These are phyloP conservation scores for Lethocerus indicus DNA, from an alignment of 1,140 invertebrate species.

Conservation along the genomic window DNA sequence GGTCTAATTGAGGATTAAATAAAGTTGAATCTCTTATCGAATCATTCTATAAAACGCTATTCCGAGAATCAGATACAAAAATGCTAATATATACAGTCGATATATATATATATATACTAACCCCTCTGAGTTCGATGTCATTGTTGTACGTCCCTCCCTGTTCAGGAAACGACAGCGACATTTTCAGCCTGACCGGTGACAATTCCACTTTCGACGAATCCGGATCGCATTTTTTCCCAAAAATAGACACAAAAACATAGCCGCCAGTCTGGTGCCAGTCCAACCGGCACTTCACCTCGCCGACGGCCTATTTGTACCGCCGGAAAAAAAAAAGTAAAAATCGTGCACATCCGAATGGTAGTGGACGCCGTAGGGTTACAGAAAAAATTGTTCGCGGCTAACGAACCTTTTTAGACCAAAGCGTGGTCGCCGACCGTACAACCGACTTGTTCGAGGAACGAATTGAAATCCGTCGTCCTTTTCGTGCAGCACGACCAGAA, in stretches of 20 bases:
- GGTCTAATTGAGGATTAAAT: no score
- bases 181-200: slow-evolving; percentile 66
- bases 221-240: slow-evolving; percentile 80
- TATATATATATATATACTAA: slow-evolving; percentile 42
- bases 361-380: not conserved
- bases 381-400: not conserved
- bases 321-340: slow-evolving; percentile 3
- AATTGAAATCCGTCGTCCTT: slow-evolving; percentile 83
- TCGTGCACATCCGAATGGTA: not conserved
- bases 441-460: slow-evolving; percentile 74
- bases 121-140: slow-evolving; percentile 69
- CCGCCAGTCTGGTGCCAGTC: slow-evolving; percentile 86
- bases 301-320: slow-evolving; percentile 20
- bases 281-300: slow-evolving; percentile 60
- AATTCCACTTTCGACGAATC: slow-evolving; percentile 53
- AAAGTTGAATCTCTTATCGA: no score
- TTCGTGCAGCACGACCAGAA: slow-evolving; percentile 94
- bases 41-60: no score
- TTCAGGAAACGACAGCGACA: slow-evolving; percentile 63
- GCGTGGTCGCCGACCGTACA: slow-evolving; percentile 69
- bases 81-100: no score
- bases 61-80: no score
- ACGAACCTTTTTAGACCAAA: slow-evolving; percentile 59
- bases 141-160: slow-evolving; percentile 58
- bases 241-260: slow-evolving; percentile 69